Evolutionary conservation across 2,797 vertebrate species (phyloP).

Genomic region (Amniataba percoides): DNA sequence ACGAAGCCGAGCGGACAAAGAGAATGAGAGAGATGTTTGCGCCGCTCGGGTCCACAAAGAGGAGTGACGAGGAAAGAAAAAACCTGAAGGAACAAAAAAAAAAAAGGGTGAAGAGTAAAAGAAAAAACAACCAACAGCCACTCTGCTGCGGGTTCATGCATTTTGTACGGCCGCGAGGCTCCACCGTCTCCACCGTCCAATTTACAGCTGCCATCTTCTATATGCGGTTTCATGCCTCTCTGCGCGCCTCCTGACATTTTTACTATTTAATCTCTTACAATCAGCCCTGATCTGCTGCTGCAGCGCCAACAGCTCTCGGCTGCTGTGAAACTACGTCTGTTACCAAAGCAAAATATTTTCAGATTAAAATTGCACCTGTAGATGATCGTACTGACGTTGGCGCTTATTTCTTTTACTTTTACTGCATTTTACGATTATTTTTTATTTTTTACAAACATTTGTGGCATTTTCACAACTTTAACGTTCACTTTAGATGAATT

Average conservation of each 20-base stretch:
- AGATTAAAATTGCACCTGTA: slow-evolving; percentile 20
- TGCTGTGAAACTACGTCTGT: slow-evolving; percentile 35
- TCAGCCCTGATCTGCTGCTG: slow-evolving; percentile 48
- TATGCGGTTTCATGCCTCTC: slow-evolving; percentile 75
- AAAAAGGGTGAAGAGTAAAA: slow-evolving; percentile 14
- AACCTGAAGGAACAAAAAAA: neutral
- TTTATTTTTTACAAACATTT: neutral
- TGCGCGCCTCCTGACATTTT: slow-evolving; percentile 69
- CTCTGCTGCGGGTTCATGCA: slow-evolving; percentile 69
- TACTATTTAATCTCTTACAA: slow-evolving; percentile 74
- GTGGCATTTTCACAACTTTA: neutral
- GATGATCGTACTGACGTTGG: neutral
- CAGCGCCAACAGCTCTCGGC: slow-evolving; percentile 28
- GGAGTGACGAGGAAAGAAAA: slow-evolving; percentile 12
- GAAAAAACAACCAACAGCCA: slow-evolving; percentile 25
- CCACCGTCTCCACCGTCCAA: slow-evolving; percentile 70
- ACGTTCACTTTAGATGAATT: neutral
- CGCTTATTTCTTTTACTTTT: neutral
- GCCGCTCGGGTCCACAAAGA: slow-evolving; percentile 23
- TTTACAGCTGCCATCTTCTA: slow-evolving; percentile 76
- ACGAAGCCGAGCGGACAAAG: slow-evolving; percentile 49
- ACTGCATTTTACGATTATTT: neutral
- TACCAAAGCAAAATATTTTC: slow-evolving; percentile 4
- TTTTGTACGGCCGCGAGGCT: slow-evolving; percentile 75
- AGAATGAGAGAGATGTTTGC: slow-evolving; percentile 62